These are phyloP conservation scores for Calonectris borealis DNA, from an alignment of 2,113 vertebrate genomes.

Conservation along the genomic window DNA sequence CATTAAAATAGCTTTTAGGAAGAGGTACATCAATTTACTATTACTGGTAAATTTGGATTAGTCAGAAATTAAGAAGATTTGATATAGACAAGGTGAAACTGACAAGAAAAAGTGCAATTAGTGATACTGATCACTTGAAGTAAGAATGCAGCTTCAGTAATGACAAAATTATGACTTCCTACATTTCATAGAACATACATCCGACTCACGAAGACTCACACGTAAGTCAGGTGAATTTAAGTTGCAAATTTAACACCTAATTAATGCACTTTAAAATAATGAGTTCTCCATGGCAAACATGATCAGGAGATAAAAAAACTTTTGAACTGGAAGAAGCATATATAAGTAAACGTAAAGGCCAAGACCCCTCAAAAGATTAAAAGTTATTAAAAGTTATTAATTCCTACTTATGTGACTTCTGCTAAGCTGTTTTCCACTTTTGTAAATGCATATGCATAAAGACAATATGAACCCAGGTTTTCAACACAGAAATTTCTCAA, in stretches of 20 bases:
- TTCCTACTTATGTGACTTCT: neutral
- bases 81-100: neutral
- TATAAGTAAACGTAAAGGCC: neutral
- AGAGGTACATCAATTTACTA: neutral
- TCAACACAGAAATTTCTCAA: neutral
- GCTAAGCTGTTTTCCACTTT: neutral
- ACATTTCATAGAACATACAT: neutral
- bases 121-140: neutral
- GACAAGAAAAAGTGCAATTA: neutral
- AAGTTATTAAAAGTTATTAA: neutral
- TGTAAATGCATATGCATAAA: neutral
- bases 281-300: neutral
- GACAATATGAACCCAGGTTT: neutral
- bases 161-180: neutral
- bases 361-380: neutral
- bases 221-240: neutral
- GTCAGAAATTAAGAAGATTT: slow-evolving; percentile 42
- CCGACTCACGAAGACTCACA: neutral
- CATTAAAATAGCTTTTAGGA: neutral
- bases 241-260: neutral
- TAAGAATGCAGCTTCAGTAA: neutral
- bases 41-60: slow-evolving; percentile 29
- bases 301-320: neutral
- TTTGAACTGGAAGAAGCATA: neutral
- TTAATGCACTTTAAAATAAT: neutral